Percentiles rank a stretch among this genome's conserved stretches.
Conservation (phyloP, 1,140 invertebrate species). For the Antheraea mylitta region DNA sequence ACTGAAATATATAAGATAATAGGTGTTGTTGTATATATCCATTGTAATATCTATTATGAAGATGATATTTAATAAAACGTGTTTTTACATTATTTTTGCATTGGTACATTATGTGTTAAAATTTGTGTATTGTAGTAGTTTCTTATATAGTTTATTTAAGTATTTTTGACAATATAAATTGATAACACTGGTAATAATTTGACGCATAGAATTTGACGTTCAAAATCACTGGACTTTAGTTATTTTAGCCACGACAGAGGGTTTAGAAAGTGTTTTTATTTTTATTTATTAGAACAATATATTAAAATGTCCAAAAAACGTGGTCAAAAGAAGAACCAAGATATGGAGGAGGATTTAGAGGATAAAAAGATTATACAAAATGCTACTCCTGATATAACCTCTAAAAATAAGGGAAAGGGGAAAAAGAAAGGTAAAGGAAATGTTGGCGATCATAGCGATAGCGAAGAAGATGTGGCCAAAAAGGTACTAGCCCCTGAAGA, state of each 20-base stretch:
- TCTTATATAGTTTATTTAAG: too few species aligned
- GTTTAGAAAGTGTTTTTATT: background rate
- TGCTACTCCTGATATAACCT: slow-evolving; percentile 73
- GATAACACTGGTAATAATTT: too few species aligned
- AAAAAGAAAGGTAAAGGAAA: slow-evolving; percentile 75
- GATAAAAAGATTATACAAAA: slow-evolving; percentile 58
- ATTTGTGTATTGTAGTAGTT: too few species aligned
- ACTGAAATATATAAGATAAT: too few species aligned
- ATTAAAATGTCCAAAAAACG: slow-evolving; percentile 81
- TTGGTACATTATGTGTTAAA: too few species aligned
- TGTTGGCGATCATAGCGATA: slow-evolving; percentile 74
- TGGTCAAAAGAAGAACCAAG: slow-evolving; percentile 81
- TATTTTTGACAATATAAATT: too few species aligned
- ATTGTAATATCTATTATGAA: too few species aligned
- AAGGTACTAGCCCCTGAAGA: slow-evolving; percentile 71
- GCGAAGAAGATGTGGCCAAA: slow-evolving; percentile 63
- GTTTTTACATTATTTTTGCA: too few species aligned
- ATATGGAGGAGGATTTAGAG: slow-evolving; percentile 80
- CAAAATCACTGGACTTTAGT: too few species aligned
- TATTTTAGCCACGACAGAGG: background rate
- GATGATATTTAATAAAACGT: too few species aligned
- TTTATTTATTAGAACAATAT: background rate
- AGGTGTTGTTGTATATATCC: too few species aligned
- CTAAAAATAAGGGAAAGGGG: slow-evolving; percentile 72
- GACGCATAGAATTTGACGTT: too few species aligned